Evolutionary conservation across 1,140 invertebrate genomes (phyloP), one percentile per base, ranked within the genome.

Genomic region (Temnothorax nylanderi): DNA sequence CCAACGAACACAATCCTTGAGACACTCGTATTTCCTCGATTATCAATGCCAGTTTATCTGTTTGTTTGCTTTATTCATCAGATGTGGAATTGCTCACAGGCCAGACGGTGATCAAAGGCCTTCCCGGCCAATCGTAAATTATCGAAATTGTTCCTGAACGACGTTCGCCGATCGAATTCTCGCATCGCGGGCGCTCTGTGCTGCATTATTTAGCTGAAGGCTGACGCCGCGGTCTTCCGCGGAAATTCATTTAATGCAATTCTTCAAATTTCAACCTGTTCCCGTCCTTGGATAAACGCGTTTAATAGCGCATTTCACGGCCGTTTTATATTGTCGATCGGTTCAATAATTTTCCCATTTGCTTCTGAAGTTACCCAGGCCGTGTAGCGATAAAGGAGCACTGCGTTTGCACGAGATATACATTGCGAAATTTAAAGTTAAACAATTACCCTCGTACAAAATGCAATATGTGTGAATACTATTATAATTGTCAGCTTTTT

Each of bases 181-280:
- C 37, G n/a, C 64, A 67, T 44, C 10, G 6, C 51, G 47, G 41
- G 34, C n/a, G 13, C 3, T 18, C 4, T 18, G 41, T 18, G 41
- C 21, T 51, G 62, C 47, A 69, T 80, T 80, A 80, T 80, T 69
- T 47, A n/a, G 62, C 16, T 56, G 62, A 80, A 80, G 77, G 62
- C 13, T 13, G 1, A 10, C n/a, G 44, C 13, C 71, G 44, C 18
- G 44, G 18, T 64, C 74, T 78, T 77, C 56, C 10, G 60, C 76
- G n/a, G 32, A 56, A 67, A 54, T 37, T 65, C 8, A 69, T 54
- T 80, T 69, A 11, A 26, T 51, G 32, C n/a, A 26, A 32, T 69
- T 67, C 62, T 80, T 80, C 62, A 80, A 80, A 69, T 80, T 69
- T 80, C 64, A 54, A 69, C 10, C 6, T 56, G 47, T 69, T 37